Evolutionary conservation across 2,888 invertebrate genomes (phyloP), one percentile per base, ranked within the genome.

Genomic region (Xestia sexstrigata): DNA sequence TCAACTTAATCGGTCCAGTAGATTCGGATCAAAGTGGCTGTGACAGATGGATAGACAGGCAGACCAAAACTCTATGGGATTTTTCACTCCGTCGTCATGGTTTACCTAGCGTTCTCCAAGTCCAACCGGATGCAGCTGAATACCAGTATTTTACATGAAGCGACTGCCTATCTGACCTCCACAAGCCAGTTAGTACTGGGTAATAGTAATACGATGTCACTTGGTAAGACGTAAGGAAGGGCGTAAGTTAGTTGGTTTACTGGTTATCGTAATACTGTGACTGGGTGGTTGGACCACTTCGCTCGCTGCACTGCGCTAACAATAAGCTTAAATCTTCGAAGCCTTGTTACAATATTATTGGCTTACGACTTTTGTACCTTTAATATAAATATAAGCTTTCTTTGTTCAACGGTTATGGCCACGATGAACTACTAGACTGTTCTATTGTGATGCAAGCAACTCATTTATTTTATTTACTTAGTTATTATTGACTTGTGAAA

Each of bases 311-410:
- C 55, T 73, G 65, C 71, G 71, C 74, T 72, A 71, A 78, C 78
- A 83, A 83, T 83, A 82, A 78, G 86, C 71, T 83, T 85, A 85
- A 82, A 82, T 82, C 83, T 78, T 63, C 71, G 82, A 74, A 85
- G 78, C 71, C 71, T 78, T 83, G 70, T 85, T 78, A 85, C 74
- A 82, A 74, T 82, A 82, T 82, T 85, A 82, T 85, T 82, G 78
- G 78, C 74, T 71, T 78, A 76, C 72, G 66, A 58, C 66, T 83
- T 82, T 72, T 52, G 35, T 67, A 75, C 45, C 45, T 82, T 15
- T 82, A 39, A 30, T 81, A 55, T 66, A 58, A 47, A 52, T 81
- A 52, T 52, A 62, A 52, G 42, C 30, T 78, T 80, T 80, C 80
- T 72, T 73, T 62, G 30, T 42, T 65, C 47, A 65, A 30, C 30